Percentiles rank a stretch among this genome's conserved stretches.
These are phyloP conservation scores for Aricia agestis DNA, from an alignment of 1,140 invertebrate species.

Conservation along the genomic window DNA sequence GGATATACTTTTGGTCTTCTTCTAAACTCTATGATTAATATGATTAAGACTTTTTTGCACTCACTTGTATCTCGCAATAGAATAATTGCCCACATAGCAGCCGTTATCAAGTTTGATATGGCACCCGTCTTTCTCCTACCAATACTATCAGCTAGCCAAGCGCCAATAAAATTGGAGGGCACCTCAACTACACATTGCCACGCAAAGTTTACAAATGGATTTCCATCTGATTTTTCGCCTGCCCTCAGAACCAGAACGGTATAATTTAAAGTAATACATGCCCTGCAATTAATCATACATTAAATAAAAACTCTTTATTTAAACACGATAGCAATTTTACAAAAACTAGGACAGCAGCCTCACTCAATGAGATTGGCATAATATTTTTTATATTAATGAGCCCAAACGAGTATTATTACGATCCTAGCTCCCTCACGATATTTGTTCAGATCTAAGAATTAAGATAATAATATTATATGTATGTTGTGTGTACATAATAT, in stretches of 20 bases:
- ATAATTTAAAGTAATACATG: constrained; percentile 78
- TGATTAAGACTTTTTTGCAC: constrained; percentile 29
- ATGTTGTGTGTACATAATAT: too few species aligned
- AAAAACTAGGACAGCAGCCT: too few species aligned
- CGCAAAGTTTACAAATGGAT: constrained; percentile 83
- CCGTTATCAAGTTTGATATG: constrained; percentile 59
- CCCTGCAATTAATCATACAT: constrained; percentile 56
- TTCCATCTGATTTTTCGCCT: constrained; percentile 78
- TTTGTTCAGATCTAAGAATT: too few species aligned
- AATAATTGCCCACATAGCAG: constrained; percentile 67
- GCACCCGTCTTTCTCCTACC: constrained; percentile 76
- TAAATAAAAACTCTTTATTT: not conserved
- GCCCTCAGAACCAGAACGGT: constrained; percentile 79
- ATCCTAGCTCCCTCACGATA: too few species aligned
- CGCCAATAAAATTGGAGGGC: constrained; percentile 72
- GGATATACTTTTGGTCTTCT: too few species aligned
- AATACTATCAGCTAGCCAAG: constrained; percentile 65
- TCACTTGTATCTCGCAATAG: constrained; percentile 57
- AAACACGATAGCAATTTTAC: too few species aligned
- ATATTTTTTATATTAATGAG: too few species aligned
- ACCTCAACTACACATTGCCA: constrained; percentile 79
- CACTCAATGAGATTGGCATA: too few species aligned
- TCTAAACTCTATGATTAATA: constrained; percentile 7
- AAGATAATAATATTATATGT: too few species aligned
- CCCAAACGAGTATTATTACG: too few species aligned